phyloP scores from a whole-genome alignment of 2,113 vertebrate species.

The Leptocoma aspasia region DNA sequence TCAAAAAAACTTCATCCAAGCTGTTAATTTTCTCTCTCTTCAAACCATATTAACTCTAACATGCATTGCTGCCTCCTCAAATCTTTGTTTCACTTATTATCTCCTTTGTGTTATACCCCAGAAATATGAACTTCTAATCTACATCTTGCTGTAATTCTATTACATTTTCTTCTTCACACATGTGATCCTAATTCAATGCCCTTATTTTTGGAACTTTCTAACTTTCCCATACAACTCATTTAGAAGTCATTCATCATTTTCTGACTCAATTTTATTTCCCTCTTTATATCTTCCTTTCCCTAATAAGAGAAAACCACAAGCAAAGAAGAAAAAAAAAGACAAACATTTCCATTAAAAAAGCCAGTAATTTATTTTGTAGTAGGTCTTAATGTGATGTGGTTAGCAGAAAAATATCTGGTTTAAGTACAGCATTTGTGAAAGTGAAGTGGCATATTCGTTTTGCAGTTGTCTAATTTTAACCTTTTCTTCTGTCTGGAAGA shows the following conservation, averaged over 20 bases:
- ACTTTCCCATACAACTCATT: background rate
- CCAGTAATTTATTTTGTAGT: background rate
- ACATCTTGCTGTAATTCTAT: slow-evolving; percentile 9
- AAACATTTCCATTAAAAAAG: background rate
- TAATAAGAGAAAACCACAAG: background rate
- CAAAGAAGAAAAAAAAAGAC: background rate
- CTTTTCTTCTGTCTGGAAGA: background rate
- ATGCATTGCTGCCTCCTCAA: background rate
- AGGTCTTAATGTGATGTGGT: background rate
- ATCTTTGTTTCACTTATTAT: background rate
- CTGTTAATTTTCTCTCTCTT: background rate
- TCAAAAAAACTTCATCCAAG: background rate
- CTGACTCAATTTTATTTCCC: background rate
- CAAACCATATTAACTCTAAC: background rate
- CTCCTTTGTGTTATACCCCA: background rate
- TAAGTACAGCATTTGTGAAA: background rate
- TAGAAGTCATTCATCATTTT: background rate
- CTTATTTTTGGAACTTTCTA: slow-evolving; percentile 26
- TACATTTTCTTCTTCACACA: slow-evolving; percentile 2
- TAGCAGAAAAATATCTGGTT: background rate
- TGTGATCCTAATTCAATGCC: slow-evolving; percentile 18
- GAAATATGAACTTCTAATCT: background rate
- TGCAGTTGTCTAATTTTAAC: background rate
- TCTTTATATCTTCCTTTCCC: background rate
- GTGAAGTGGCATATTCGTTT: background rate